A percentile compares a stretch with the other conserved stretches of the same genome.
Conservation (phyloP, 2,797 vertebrate species). For the Columba guinea region DNA sequence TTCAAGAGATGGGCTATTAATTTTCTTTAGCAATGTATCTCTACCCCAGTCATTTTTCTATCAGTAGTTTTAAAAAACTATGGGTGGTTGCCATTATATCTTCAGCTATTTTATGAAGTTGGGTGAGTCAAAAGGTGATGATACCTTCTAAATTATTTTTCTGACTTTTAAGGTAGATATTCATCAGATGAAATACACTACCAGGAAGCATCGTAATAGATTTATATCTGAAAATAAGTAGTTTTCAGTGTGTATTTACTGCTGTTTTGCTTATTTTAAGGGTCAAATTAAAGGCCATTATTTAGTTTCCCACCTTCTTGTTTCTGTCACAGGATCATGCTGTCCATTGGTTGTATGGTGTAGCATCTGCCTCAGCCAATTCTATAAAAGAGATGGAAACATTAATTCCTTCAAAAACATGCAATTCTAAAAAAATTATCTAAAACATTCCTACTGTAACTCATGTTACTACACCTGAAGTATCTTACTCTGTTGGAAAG, state of each 20-base stretch:
- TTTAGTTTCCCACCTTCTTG: not conserved
- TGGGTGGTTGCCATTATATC: not conserved
- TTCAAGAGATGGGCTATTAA: not conserved
- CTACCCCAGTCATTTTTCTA: not conserved
- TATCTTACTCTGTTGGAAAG: not conserved
- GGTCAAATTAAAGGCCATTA: not conserved
- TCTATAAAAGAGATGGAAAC: not conserved
- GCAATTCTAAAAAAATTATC: not conserved
- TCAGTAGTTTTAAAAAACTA: not conserved
- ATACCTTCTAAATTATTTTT: not conserved
- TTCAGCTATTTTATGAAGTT: not conserved
- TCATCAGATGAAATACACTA: not conserved
- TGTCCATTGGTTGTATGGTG: not conserved
- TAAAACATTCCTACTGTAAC: not conserved
- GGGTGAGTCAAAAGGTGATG: not conserved
- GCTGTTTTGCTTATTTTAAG: not conserved
- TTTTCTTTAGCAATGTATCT: not conserved
- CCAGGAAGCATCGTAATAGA: not conserved
- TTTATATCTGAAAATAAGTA: not conserved
- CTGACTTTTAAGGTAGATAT: not conserved
- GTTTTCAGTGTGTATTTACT: not conserved
- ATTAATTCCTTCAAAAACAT: not conserved
- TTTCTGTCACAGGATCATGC: not conserved
- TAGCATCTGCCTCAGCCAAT: not conserved
- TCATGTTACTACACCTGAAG: not conserved